A percentile compares a stretch with the other conserved stretches of the same genome.
These are phyloP conservation scores for Paguma larvata DNA, from an alignment of 2,797 vertebrate genomes.

Conservation along the genomic window DNA sequence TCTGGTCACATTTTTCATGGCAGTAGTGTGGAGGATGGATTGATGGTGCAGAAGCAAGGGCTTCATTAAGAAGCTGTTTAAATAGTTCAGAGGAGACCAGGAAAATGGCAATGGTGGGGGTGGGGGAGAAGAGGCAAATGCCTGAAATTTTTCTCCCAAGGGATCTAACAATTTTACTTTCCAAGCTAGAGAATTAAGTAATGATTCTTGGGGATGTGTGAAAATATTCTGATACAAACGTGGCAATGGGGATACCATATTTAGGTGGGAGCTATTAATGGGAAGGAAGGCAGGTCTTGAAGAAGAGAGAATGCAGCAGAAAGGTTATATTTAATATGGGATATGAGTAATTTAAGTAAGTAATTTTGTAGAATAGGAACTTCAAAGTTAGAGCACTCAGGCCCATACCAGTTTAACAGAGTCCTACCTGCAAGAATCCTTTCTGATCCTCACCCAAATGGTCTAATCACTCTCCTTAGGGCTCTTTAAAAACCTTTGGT, in stretches of 20 bases:
- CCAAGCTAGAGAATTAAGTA: neutral
- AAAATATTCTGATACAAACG: conserved; percentile 7
- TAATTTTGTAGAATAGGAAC: conserved; percentile 43
- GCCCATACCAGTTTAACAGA: neutral
- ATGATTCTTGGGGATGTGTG: neutral
- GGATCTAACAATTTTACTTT: conserved; percentile 34
- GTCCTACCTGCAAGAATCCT: neutral
- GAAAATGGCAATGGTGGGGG: neutral
- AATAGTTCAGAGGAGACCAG: neutral
- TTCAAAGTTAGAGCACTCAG: neutral
- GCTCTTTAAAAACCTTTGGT: neutral
- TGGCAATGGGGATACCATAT: neutral
- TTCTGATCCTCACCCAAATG: conserved; percentile 2
- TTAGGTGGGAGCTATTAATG: neutral
- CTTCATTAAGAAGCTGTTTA: neutral
- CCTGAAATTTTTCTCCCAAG: neutral
- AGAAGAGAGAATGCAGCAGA: neutral
- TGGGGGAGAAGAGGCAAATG: neutral
- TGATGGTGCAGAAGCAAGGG: neutral
- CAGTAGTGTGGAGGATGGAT: conserved; percentile 9
- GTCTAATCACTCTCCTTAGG: neutral
- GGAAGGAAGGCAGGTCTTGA: conserved; percentile 25
- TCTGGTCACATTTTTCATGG: conserved; percentile 10
- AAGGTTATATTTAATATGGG: conserved; percentile 7
- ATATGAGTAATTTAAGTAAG: conserved; percentile 34